Conservation (phyloP, 1,140 invertebrate genomes). For the Cherax destructor region DNA sequence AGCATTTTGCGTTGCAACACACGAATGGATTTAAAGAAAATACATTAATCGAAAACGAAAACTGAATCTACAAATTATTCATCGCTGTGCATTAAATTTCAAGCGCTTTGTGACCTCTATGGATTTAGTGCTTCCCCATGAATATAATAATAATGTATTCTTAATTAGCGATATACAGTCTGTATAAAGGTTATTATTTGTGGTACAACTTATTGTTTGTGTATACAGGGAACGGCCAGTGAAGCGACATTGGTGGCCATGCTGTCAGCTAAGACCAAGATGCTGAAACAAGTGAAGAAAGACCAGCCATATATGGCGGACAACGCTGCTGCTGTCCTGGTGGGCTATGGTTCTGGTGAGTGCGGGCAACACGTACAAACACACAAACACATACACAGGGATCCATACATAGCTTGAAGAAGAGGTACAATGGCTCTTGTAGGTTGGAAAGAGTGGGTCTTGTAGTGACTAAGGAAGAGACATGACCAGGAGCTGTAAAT, state of each 20-base stretch:
- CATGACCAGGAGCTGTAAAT: no score
- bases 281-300: slow-evolving; percentile 8
- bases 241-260: slow-evolving; percentile 92
- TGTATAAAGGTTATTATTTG: not conserved
- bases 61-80: no score
- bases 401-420: not conserved
- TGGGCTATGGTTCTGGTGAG: slow-evolving; percentile 70
- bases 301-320: not conserved
- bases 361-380: not conserved
- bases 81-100: no score
- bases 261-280: slow-evolving; percentile 82
- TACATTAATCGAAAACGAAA: no score
- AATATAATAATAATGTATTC: no score
- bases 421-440: no score
- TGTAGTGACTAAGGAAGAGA: no score
- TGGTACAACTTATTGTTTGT: not conserved
- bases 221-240: slow-evolving; percentile 84
- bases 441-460: no score
- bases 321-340: slow-evolving; percentile 21
- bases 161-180: not conserved
- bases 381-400: not conserved
- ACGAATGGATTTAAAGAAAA: no score
- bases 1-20: no score
- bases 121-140: no score
- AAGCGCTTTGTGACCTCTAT: no score